A percentile compares a stretch with the other conserved stretches of the same genome.
Evolutionary conservation across 2,797 vertebrate genomes (phyloP).

Genomic region (Lagorchestes hirsutus): DNA sequence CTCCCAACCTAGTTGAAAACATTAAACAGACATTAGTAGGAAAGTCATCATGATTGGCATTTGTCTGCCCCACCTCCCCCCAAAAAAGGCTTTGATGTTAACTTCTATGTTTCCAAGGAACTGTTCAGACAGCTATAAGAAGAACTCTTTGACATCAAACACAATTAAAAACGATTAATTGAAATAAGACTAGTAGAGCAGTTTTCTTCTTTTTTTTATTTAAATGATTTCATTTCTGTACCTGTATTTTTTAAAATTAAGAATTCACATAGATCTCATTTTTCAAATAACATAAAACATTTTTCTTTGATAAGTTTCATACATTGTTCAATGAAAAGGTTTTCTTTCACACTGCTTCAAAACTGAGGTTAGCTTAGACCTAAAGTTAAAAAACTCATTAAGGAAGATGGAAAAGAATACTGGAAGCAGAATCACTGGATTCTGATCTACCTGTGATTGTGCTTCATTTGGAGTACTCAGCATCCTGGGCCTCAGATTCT

Average conservation of each 20-base stretch:
- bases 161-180: conserved; percentile 26
- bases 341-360: conserved; percentile 41
- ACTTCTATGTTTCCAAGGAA: conserved; percentile 28
- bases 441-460: conserved; percentile 31
- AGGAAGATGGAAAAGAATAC: background rate
- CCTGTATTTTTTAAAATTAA: conserved; percentile 35
- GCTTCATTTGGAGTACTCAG: background rate
- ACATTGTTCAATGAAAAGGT: background rate
- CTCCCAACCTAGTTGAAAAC: conserved; percentile 91
- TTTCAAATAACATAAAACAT: conserved; percentile 3
- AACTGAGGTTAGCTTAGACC: conserved; percentile 45
- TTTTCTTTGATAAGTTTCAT: background rate
- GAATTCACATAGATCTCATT: conserved; percentile 27
- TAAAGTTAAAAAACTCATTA: conserved; percentile 11
- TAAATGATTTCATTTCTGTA: conserved; percentile 39
- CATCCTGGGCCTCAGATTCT: background rate
- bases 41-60: background rate
- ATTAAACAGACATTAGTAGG: conserved; percentile 73
- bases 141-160: background rate
- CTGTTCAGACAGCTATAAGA: conserved; percentile 7
- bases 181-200: conserved; percentile 7
- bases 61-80: background rate
- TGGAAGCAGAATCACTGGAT: conserved; percentile 9
- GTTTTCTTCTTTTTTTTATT: conserved; percentile 28
- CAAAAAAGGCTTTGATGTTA: background rate